Conservation (phyloP, 2,797 vertebrate species). For the Crocodylus rhombifer region DNA sequence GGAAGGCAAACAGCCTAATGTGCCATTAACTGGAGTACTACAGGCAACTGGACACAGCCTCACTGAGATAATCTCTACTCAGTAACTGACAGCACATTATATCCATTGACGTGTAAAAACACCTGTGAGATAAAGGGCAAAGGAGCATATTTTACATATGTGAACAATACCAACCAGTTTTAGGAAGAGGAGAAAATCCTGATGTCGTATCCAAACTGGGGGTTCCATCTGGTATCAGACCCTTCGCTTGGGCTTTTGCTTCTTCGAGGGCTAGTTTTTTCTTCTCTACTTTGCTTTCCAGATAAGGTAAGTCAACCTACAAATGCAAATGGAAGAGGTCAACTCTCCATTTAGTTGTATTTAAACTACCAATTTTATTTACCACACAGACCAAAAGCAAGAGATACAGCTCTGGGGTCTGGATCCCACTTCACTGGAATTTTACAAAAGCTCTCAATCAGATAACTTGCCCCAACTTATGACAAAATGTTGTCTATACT, state of each 20-base stretch:
- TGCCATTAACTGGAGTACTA: background rate
- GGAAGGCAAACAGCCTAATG: background rate
- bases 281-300: slow-evolving; percentile 95
- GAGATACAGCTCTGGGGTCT: background rate
- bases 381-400: background rate
- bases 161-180: slow-evolving; percentile 76
- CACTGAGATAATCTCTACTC: background rate
- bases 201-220: slow-evolving; percentile 76
- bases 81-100: no score
- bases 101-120: background rate
- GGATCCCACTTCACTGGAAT: background rate
- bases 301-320: slow-evolving; percentile 80
- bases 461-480: background rate
- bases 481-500: background rate
- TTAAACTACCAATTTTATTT: background rate
- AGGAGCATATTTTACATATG: background rate
- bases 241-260: slow-evolving; percentile 94
- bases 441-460: background rate
- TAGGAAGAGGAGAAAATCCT: slow-evolving; percentile 86
- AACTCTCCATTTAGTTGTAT: background rate
- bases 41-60: background rate
- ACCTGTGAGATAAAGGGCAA: background rate
- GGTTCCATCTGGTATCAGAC: slow-evolving; percentile 79
- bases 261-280: slow-evolving; percentile 92
- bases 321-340: background rate